These are phyloP conservation scores for Helicoverpa armigera DNA, from an alignment of 1,140 invertebrate genomes.

Conservation along the genomic window DNA sequence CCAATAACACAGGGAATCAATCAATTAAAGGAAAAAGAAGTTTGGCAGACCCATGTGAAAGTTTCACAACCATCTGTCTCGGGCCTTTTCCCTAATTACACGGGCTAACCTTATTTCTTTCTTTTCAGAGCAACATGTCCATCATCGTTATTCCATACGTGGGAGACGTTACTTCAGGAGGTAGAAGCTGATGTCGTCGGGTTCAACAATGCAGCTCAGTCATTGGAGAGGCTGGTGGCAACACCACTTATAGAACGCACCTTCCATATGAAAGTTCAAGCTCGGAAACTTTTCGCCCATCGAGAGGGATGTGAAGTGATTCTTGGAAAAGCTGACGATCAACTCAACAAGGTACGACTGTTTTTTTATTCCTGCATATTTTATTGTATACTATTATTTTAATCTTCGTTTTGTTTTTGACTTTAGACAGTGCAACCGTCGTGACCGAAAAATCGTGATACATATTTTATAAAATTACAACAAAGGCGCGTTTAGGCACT, in stretches of 20 bases:
- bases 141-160: constrained; percentile 94
- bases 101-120: constrained; percentile 7
- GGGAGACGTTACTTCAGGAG: constrained; percentile 97
- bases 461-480: constrained; percentile 15
- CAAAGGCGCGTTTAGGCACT: constrained; percentile 25
- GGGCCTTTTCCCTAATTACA: too few relatives aligned
- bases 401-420: background rate
- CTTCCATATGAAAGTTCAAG: constrained; percentile 97
- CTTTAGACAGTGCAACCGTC: background rate
- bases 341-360: constrained; percentile 90
- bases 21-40: too few relatives aligned
- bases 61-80: too few relatives aligned
- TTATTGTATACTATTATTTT: too few relatives aligned
- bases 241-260: constrained; percentile 95
- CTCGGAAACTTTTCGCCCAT: constrained; percentile 96
- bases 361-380: too few relatives aligned
- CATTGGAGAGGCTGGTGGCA: constrained; percentile 92
- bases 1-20: too few relatives aligned
- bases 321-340: constrained; percentile 95
- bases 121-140: constrained; percentile 91
- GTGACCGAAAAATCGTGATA: background rate
- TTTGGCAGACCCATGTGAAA: too few relatives aligned
- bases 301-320: constrained; percentile 97
- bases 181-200: constrained; percentile 97
- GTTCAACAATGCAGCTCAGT: constrained; percentile 95